These are phyloP conservation scores for Erythrocercus mccallii DNA, from an alignment of 2,113 vertebrate genomes.

Conservation along the genomic window DNA sequence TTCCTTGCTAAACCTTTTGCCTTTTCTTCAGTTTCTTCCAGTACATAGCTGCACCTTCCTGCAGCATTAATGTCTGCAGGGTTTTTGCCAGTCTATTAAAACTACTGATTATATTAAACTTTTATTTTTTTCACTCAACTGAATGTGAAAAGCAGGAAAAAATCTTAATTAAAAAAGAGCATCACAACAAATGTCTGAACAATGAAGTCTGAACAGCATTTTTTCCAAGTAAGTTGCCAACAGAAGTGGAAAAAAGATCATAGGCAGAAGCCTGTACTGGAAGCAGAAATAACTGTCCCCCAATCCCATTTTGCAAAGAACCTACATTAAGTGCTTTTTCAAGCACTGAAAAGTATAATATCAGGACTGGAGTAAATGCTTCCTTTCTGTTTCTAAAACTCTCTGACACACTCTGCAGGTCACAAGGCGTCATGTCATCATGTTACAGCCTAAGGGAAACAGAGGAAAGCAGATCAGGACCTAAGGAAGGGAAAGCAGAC, in stretches of 20 bases:
- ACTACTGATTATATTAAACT: neutral
- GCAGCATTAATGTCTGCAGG: neutral
- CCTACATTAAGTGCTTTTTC: neutral
- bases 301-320: neutral
- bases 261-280: neutral
- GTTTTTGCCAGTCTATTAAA: neutral
- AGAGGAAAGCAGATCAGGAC: neutral
- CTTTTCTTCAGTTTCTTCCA: neutral
- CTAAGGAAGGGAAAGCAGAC: neutral
- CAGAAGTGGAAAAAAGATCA: neutral
- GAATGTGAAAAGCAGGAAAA: neutral
- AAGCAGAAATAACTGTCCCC: neutral
- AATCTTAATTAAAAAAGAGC: neutral
- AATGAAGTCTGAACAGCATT: neutral
- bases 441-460: neutral
- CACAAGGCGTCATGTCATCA: neutral
- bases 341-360: neutral
- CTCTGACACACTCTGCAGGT: constrained; percentile 65
- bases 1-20: neutral
- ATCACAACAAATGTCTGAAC: neutral
- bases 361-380: neutral
- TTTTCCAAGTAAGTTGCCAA: neutral
- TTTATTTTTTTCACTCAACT: neutral
- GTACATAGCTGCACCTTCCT: neutral
- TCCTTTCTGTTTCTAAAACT: constrained; percentile 35